phyloP scores from a whole-genome alignment of 2,888 invertebrate species.

The Sussaba pulchella region DNA sequence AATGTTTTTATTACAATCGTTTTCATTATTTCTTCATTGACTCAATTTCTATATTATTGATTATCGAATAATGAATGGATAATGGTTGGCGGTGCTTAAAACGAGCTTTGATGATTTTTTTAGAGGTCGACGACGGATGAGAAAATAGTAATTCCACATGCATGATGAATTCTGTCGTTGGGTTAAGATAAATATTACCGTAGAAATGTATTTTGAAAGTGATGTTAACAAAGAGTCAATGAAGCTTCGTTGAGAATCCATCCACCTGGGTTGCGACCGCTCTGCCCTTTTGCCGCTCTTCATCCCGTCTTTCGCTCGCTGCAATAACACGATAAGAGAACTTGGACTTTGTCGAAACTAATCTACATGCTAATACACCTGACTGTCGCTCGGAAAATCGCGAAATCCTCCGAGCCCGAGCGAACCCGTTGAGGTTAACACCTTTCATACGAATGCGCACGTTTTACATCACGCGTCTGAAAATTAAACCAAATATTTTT shows the following conservation, averaged over 20 bases:
- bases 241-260: constrained; percentile 27
- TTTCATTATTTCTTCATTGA: no score
- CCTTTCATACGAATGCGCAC: constrained; percentile 2
- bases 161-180: background rate
- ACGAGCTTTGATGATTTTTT: no score
- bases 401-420: background rate
- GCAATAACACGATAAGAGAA: constrained; percentile 72
- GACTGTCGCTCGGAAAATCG: constrained; percentile 47
- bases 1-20: no score
- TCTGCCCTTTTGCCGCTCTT: constrained; percentile 48
- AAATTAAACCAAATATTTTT: constrained; percentile 28
- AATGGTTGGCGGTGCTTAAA: no score
- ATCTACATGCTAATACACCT: constrained; percentile 68
- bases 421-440: constrained; percentile 27
- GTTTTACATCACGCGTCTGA: background rate
- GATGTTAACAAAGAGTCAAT: constrained; percentile 50
- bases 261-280: constrained; percentile 38
- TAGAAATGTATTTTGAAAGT: constrained; percentile 53
- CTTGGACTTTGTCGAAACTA: constrained; percentile 66
- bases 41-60: no score
- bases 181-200: background rate
- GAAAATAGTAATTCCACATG: constrained; percentile 8
- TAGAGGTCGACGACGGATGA: no score
- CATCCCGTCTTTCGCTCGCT: constrained; percentile 60
- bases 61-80: no score